These are phyloP conservation scores for Chitala chitala DNA, from an alignment of 2,113 vertebrate genomes.

Conservation along the genomic window DNA sequence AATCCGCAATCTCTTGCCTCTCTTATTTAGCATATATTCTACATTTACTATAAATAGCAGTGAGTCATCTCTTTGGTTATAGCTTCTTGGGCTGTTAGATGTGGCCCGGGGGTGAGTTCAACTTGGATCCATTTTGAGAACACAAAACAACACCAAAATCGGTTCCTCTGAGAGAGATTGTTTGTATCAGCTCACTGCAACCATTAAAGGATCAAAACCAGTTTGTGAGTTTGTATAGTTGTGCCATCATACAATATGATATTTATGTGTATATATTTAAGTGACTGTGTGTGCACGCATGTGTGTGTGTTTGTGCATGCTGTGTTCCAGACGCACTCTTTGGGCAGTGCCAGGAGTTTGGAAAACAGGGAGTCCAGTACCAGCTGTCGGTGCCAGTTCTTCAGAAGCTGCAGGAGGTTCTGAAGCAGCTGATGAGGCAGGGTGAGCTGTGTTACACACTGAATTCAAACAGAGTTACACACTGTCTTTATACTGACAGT, in stretches of 20 bases:
- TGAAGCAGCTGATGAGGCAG: slow-evolving; percentile 84
- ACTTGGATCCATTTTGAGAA: background rate
- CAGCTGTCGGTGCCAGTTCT: slow-evolving; percentile 77
- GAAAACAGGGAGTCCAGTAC: slow-evolving; percentile 69
- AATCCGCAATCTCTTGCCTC: background rate
- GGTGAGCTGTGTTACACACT: slow-evolving; percentile 56
- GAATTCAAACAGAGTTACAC: background rate
- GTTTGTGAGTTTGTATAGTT: too few relatives aligned
- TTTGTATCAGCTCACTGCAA: too few relatives aligned
- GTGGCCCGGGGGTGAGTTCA: background rate
- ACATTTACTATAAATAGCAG: slow-evolving; percentile 3
- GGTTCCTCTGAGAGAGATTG: background rate
- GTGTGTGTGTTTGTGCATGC: background rate
- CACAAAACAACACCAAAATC: background rate
- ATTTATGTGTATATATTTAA: too few relatives aligned
- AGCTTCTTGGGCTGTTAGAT: background rate
- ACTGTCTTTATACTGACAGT: background rate
- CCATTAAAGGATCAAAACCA: too few relatives aligned
- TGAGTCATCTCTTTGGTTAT: background rate
- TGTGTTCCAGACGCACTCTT: slow-evolving; percentile 81
- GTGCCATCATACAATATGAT: too few relatives aligned
- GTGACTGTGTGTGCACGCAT: slow-evolving; percentile 19
- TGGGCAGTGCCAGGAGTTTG: slow-evolving; percentile 75
- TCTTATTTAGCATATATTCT: background rate
- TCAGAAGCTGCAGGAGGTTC: slow-evolving; percentile 77